phyloP scores from a whole-genome alignment of 2,113 vertebrate genomes.

The Ciconia maguari region DNA sequence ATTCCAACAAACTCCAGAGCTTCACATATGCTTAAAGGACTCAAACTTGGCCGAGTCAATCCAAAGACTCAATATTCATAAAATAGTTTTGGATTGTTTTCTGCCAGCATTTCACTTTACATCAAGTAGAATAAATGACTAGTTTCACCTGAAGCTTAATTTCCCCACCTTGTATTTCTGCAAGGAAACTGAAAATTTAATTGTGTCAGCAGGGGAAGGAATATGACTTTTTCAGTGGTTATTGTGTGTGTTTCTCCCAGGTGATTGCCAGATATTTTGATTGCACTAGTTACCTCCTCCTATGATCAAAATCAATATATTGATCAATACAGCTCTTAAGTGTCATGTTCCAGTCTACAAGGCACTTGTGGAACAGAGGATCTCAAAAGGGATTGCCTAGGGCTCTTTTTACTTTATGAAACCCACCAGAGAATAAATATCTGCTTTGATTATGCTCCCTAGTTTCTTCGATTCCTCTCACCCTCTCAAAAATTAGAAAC shows the following conservation, averaged over 20 bases:
- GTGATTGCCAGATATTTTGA: background rate
- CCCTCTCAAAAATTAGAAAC: background rate
- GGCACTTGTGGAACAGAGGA: background rate
- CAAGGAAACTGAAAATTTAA: background rate
- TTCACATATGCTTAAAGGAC: background rate
- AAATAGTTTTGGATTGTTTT: background rate
- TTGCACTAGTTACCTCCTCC: background rate
- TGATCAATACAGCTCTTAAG: background rate
- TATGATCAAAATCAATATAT: background rate
- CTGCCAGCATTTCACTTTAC: background rate
- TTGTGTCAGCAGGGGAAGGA: background rate
- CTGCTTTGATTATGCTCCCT: background rate
- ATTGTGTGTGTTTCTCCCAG: background rate
- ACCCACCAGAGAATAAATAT: background rate
- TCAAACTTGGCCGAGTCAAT: background rate
- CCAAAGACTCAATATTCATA: background rate
- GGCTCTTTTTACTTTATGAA: background rate
- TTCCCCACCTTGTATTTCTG: background rate
- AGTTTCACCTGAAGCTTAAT: background rate
- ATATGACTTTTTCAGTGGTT: background rate
- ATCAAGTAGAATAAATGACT: background rate
- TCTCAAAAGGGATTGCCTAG: background rate
- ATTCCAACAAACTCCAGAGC: background rate
- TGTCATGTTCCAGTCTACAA: background rate
- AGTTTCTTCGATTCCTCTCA: background rate